Evolutionary conservation across 2,888 invertebrate species (phyloP), one percentile per base, ranked within the genome.

Genomic region (Diaperis boleti): DNA sequence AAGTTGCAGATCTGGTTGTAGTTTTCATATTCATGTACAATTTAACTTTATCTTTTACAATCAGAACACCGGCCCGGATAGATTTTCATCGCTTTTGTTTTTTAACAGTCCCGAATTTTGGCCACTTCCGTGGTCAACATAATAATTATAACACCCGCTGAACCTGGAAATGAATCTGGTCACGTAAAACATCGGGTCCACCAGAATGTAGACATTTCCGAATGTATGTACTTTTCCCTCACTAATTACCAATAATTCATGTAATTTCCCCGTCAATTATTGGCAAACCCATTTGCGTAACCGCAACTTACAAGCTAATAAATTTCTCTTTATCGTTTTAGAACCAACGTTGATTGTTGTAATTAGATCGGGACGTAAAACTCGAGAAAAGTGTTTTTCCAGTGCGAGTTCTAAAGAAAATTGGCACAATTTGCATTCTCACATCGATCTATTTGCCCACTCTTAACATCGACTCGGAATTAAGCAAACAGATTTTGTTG

Each of bases 301-400:
- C 56, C 56, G 44, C 56, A 45, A 56, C 44, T 45, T 56, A 35
- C 56, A 45, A 42, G 45, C 56, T 37, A 56, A 56, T 56, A 56
- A 56, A 56, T 56, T 55, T 45, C 22, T 26, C 56, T 56, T 56
- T 56, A 56, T 56, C 56, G 56, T 56, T 56, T 56, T 22, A 44
- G 35, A 31, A 44, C 44, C 56, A 22, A n/a, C 56, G 56, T 45
- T 56, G 56, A 56, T 56, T 56, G 56, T 56, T 56, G 56, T 56
- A 45, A 56, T 56, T 56, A 56, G n/a, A 22, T 10, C 20, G 17
- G 42, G 42, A 56, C 44, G 44, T 56, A 56, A n/a, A n/a, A n/a
- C n/a, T 56, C 56, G 45, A 35, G 56, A 44, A 45, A 56, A 54
- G 22, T 56, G 55, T 42, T 56, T 45, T 35, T 33, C 10, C 35